phyloP scores from a whole-genome alignment of 2,797 vertebrate genomes.

The Tauraco hartlaubi region DNA sequence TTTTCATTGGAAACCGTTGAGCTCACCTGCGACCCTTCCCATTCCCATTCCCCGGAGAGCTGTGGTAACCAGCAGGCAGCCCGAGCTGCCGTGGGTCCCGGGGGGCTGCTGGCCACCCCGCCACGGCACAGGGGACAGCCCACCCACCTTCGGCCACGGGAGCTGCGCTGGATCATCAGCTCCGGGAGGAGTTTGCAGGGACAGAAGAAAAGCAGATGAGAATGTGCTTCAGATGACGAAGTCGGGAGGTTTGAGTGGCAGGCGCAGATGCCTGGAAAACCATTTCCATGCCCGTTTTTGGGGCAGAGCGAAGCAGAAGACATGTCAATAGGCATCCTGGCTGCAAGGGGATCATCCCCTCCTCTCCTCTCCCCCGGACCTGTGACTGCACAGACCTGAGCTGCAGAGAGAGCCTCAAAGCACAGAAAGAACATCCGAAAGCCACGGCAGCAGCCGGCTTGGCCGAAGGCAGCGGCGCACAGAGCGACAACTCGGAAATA shows the following conservation, averaged over 20 bases:
- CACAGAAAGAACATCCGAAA: neutral
- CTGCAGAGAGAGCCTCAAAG: neutral
- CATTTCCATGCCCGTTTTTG: neutral
- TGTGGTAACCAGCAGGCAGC: neutral
- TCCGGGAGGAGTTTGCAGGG: neutral
- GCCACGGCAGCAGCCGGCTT: neutral
- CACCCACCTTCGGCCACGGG: rapidly evolving
- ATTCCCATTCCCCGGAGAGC: neutral
- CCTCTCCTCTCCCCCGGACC: neutral
- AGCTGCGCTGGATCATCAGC: neutral
- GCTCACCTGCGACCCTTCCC: neutral
- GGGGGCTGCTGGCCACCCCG: neutral
- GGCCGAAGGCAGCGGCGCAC: neutral
- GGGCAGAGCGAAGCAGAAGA: neutral
- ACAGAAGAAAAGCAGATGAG: neutral
- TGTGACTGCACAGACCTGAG: neutral
- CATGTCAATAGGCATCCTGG: neutral
- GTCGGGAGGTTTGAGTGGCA: neutral
- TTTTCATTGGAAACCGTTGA: neutral
- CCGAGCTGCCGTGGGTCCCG: neutral
- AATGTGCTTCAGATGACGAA: neutral
- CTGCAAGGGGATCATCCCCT: rapidly evolving
- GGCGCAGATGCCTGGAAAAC: neutral
- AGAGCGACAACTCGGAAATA: neutral
- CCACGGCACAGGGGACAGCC: neutral